phyloP scores from a whole-genome alignment of 2,113 vertebrate genomes.

The Penelope pileata region DNA sequence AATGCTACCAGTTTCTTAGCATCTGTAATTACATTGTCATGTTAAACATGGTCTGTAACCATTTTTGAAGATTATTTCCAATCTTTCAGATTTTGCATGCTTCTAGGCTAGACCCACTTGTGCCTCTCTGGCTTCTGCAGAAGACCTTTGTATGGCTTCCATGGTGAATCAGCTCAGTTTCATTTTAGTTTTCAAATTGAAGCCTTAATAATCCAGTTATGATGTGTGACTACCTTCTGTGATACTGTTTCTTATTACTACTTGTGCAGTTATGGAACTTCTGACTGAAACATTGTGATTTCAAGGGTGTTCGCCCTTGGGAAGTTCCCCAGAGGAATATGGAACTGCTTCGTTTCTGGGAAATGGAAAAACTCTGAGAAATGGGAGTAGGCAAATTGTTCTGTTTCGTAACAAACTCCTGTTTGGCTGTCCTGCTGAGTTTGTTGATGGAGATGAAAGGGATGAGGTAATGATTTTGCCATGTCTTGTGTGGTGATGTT shows the following conservation, averaged over 20 bases:
- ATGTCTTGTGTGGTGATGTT: neutral
- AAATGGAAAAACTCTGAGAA: neutral
- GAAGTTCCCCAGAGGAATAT: neutral
- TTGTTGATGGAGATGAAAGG: neutral
- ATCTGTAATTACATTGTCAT: neutral
- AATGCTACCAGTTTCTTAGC: neutral
- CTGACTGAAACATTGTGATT: neutral
- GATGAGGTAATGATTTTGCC: neutral
- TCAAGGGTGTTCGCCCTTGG: neutral
- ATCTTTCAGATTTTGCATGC: neutral
- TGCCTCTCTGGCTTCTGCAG: neutral
- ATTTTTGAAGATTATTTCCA: neutral
- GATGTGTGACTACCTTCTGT: neutral
- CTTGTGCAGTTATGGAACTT: neutral
- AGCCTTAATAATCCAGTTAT: neutral
- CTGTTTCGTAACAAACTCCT: neutral
- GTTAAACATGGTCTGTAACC: neutral
- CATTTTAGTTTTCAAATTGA: neutral
- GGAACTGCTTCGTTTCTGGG: neutral
- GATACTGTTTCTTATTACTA: neutral
- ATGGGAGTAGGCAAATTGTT: neutral
- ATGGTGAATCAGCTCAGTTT: neutral
- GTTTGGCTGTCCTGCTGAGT: neutral
- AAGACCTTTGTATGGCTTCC: neutral
- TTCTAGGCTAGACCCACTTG: neutral